Base-by-base conservation (phyloP, 53 echinoderm and acorn worm genomes). In the Hippasteria phrygiana region DNA sequence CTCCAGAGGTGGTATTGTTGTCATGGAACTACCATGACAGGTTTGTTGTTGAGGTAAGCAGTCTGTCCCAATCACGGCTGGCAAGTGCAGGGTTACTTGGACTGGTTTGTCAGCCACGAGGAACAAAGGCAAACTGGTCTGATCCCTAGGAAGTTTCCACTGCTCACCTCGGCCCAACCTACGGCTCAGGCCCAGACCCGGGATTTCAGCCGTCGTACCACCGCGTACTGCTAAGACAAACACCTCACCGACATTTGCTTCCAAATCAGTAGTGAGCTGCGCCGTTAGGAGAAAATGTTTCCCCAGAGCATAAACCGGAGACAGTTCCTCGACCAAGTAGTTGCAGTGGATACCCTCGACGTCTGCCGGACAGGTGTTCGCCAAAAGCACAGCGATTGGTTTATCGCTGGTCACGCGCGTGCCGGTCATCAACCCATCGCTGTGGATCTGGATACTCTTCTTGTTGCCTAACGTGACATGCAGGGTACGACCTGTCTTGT, bases 331-430 rank as follows among this genome's bases (percentile, higher is more conserved):
- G 27, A 81, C 81, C 26, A 20, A 34, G 64, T 54, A 80, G 43
- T 22, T 22, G 34, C 81, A 80, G 18, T 48, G 22, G 12, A 27
- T 11, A 24, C 63, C 81, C 0, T 55, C 43, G 7, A 18, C 43
- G 40, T 11, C 76, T 5, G 16, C 18, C 1, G 65, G 81, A 36
- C 81, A 81, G 1, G 62, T 64, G 81, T 43, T 62, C 11, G 63
- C 81, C 17, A 43, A 22, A 18, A 81, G 64, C 13, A 64, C 81
- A 12, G 34, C 22, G 42, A 81, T 43, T 43, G 81, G 81, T 64
- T 81, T 81, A 32, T 81, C 32, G 29, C 81, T 81, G 32, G 81
- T 81, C 41, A 81, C 43, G 29, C 81, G 62, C 17, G 81, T 81
- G 1, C 81, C 81, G 40, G 63, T 64, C 63, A 81, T 42, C 5